These are phyloP conservation scores for Cephus nigrinus DNA, from an alignment of 2,888 invertebrate genomes.

Conservation along the genomic window DNA sequence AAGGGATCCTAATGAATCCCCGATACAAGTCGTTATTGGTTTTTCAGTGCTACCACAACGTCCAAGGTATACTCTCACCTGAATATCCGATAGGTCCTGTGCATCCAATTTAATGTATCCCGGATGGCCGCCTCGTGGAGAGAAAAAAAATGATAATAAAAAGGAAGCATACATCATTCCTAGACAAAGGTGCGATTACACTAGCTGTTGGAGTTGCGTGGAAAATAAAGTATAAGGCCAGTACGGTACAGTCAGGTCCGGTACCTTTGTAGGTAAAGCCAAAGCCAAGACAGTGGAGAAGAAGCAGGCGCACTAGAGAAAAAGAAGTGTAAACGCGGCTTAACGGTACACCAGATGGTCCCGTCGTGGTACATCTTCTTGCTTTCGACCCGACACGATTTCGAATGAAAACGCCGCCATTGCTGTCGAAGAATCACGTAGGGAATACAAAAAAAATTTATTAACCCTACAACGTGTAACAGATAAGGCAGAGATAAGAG, in stretches of 20 bases:
- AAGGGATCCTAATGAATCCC: background rate
- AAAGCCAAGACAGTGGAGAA: background rate
- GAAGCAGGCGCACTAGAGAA: background rate
- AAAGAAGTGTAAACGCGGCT: slow-evolving; percentile 1
- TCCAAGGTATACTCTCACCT: background rate
- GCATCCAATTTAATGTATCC: background rate
- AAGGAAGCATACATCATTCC: background rate
- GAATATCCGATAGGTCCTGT: background rate
- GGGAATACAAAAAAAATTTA: background rate
- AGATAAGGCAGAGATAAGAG: background rate
- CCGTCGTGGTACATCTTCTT: background rate
- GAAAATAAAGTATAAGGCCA: background rate
- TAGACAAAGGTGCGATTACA: background rate
- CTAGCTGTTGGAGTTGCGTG: background rate
- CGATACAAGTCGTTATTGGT: background rate
- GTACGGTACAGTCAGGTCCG: background rate
- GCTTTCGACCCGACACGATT: background rate
- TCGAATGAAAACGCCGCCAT: background rate
- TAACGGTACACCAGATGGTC: slow-evolving; percentile 3
- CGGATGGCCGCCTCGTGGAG: background rate
- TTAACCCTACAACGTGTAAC: background rate
- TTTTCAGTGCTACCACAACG: background rate
- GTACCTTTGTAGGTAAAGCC: background rate
- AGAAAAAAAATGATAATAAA: background rate
- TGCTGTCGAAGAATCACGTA: background rate